Evolutionary conservation across 2,888 invertebrate species (phyloP).

Genomic region (Lycocerus yunnanus): DNA sequence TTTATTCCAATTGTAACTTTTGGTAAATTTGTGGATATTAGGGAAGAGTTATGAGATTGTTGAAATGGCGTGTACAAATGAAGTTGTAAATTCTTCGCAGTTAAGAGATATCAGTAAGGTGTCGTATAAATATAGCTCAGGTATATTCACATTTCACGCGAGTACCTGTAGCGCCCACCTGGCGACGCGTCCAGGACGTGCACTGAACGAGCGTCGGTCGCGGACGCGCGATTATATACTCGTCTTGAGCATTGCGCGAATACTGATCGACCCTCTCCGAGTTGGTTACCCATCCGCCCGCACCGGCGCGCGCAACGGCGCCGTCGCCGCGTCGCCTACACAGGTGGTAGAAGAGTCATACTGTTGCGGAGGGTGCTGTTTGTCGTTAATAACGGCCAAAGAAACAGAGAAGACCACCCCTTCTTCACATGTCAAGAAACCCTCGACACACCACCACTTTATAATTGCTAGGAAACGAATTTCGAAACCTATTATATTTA

Average conservation of each 20-base stretch:
- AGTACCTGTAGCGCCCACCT: conserved; percentile 49
- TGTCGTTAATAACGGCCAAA: conserved; percentile 24
- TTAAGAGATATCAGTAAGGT: conserved; percentile 10
- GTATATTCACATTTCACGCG: conserved; percentile 28
- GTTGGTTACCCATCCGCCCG: conserved; percentile 46
- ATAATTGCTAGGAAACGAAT: conserved; percentile 25
- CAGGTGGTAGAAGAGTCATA: conserved; percentile 47
- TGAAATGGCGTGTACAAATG: conserved; percentile 6
- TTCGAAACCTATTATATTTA: conserved; percentile 27
- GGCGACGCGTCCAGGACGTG: conserved; percentile 40
- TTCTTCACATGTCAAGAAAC: conserved; percentile 43
- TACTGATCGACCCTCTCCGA: conserved; percentile 53
- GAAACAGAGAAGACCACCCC: conserved; percentile 34
- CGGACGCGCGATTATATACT: conserved; percentile 51
- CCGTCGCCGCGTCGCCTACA: conserved; percentile 44
- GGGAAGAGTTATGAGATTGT: conserved; percentile 5
- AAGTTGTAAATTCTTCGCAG: conserved; percentile 10
- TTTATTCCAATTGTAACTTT: conserved; percentile 8
- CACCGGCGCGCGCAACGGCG: conserved; percentile 46
- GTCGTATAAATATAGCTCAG: conserved; percentile 7
- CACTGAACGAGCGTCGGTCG: conserved; percentile 49
- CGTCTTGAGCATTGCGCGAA: conserved; percentile 53
- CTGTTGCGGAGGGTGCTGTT: conserved; percentile 27
- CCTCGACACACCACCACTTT: conserved; percentile 10
- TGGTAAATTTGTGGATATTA: conserved; percentile 7